Conservation (phyloP, 2,113 vertebrate species). For the Syngnathus typhle region DNA sequence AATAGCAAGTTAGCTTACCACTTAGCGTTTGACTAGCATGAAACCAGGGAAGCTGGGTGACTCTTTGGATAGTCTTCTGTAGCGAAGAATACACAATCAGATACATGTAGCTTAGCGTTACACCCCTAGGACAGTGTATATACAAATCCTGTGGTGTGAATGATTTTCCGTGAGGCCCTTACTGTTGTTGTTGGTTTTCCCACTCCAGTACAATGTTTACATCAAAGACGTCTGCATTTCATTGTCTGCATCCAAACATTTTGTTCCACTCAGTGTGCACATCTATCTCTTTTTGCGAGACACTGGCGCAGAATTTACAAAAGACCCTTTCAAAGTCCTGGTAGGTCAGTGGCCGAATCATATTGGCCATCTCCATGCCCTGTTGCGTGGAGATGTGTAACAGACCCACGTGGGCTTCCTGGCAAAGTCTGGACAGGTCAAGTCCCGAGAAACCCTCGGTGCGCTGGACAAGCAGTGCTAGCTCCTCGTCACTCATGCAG, state of each 20-base stretch:
- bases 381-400: conserved; percentile 83
- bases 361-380: conserved; percentile 88
- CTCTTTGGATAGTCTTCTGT: background rate
- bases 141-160: background rate
- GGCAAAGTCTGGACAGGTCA: conserved; percentile 89
- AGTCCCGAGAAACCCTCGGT: conserved; percentile 95
- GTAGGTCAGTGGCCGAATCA: conserved; percentile 91
- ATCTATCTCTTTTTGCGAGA: conserved; percentile 97
- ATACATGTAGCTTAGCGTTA: background rate
- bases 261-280: conserved; percentile 98
- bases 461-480: conserved; percentile 90
- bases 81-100: background rate
- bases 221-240: conserved; percentile 64
- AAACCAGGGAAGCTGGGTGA: background rate
- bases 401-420: conserved; percentile 87
- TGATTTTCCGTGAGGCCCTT: background rate
- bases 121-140: background rate
- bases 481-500: conserved; percentile 94
- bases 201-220: conserved; percentile 55
- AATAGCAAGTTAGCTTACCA: background rate
- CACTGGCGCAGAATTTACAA: conserved; percentile 97
- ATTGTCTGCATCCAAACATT: conserved; percentile 98
- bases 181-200: conserved; percentile 50
- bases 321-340: conserved; percentile 96
- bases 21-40: background rate